phyloP scores from a whole-genome alignment of 37 sponge, comb jelly and placozoan genomes.

The Corticium candelabrum region DNA sequence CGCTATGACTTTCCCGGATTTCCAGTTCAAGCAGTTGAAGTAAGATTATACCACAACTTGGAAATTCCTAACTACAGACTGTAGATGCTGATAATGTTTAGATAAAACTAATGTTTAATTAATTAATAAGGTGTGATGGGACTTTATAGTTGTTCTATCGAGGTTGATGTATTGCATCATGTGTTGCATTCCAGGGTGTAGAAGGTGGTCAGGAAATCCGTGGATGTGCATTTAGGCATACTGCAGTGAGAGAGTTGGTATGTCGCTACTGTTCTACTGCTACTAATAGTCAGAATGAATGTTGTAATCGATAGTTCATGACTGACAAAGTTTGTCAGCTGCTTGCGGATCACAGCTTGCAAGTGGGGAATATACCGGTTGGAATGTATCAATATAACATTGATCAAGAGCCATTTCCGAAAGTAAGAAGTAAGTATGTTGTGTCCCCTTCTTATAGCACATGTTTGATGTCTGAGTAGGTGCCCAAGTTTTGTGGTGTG shows the following conservation, averaged over 20 bases:
- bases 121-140: too few species aligned
- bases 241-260: not conserved
- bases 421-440: not conserved
- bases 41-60: too few species aligned
- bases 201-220: not conserved
- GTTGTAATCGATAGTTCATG: constrained; percentile 2
- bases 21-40: not conserved
- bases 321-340: not conserved
- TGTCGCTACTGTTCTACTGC: too few species aligned
- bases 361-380: constrained; percentile 28
- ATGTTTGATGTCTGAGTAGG: too few species aligned
- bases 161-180: not conserved
- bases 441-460: too few species aligned
- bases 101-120: too few species aligned
- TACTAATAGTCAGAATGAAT: too few species aligned
- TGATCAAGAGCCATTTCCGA: constrained; percentile 13
- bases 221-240: not conserved
- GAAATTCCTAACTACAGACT: too few species aligned
- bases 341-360: not conserved
- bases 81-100: too few species aligned
- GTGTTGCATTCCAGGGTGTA: not conserved
- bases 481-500: constrained; percentile 28
- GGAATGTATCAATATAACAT: constrained; percentile 28
- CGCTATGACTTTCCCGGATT: not conserved
- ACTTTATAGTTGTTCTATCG: not conserved